These are phyloP conservation scores for Babyrousa celebensis DNA, from an alignment of 2,797 vertebrate genomes.

Conservation along the genomic window DNA sequence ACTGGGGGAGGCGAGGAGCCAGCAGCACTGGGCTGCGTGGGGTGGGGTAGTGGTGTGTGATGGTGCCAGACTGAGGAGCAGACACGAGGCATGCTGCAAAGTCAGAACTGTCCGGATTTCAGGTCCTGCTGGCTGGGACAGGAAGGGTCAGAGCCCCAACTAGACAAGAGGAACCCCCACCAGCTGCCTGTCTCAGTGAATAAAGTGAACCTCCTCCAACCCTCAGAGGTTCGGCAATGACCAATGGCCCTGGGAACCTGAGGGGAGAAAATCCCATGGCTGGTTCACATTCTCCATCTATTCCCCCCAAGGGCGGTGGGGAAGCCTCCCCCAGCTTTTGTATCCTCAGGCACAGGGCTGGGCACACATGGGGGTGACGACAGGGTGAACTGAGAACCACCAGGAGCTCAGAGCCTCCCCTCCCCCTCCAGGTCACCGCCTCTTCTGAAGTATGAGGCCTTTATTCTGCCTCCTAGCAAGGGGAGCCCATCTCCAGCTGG, in stretches of 20 bases:
- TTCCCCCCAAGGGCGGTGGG: fast-evolving
- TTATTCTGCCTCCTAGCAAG: not conserved
- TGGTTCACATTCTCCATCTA: not conserved
- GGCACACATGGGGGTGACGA: not conserved
- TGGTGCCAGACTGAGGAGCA: not conserved
- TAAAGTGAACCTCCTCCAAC: not conserved
- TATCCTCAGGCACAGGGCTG: not conserved
- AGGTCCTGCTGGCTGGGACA: not conserved
- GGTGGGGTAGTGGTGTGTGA: too few species aligned
- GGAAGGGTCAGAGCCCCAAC: not conserved
- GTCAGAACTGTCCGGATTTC: not conserved
- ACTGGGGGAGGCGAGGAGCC: not conserved
- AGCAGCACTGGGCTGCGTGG: not conserved
- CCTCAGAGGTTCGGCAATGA: not conserved
- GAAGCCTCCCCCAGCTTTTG: fast-evolving
- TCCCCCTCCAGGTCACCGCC: not conserved
- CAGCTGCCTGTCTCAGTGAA: not conserved
- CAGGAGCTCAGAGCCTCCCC: not conserved
- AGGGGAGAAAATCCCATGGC: not conserved
- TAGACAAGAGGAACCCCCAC: not conserved
- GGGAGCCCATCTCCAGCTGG: not conserved
- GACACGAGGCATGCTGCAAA: not conserved
- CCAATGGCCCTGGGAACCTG: not conserved
- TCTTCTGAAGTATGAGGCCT: not conserved
- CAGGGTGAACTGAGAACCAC: not conserved